These are phyloP conservation scores for Microcebus griseorufus DNA, from an alignment of 2,113 vertebrate species.

Conservation along the genomic window DNA sequence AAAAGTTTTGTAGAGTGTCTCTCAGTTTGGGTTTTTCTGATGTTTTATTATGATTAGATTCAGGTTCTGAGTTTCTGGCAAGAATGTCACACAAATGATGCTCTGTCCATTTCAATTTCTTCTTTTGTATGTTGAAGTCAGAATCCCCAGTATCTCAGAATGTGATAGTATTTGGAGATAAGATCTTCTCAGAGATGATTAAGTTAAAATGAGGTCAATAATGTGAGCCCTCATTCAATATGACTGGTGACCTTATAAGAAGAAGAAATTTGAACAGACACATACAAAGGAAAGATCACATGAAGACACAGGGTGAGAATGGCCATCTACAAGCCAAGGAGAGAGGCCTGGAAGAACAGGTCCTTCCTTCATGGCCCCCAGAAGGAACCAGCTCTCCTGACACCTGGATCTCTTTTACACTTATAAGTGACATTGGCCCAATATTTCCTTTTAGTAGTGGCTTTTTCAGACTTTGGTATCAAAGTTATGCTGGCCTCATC, in stretches of 20 bases:
- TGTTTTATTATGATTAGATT: neutral
- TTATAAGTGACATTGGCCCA: neutral
- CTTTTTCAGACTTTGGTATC: slow-evolving; percentile 26
- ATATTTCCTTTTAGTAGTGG: neutral
- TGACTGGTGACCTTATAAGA: neutral
- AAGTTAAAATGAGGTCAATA: neutral
- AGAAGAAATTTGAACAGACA: neutral
- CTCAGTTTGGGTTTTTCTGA: neutral
- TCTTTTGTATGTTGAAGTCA: neutral
- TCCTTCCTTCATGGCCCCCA: neutral
- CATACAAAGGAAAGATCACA: neutral
- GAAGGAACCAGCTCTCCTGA: neutral
- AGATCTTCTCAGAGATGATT: neutral
- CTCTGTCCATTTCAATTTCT: neutral
- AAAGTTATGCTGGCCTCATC: neutral
- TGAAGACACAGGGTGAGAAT: neutral
- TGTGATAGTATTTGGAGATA: neutral
- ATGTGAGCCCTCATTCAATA: neutral
- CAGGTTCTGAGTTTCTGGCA: neutral
- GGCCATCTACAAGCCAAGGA: neutral
- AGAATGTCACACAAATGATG: neutral
- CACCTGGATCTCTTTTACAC: neutral
- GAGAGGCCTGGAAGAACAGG: neutral
- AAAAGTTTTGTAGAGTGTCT: neutral
- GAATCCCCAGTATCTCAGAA: neutral